These are phyloP conservation scores for Eupithecia insigniata DNA, from an alignment of 2,888 invertebrate species.

Conservation along the genomic window DNA sequence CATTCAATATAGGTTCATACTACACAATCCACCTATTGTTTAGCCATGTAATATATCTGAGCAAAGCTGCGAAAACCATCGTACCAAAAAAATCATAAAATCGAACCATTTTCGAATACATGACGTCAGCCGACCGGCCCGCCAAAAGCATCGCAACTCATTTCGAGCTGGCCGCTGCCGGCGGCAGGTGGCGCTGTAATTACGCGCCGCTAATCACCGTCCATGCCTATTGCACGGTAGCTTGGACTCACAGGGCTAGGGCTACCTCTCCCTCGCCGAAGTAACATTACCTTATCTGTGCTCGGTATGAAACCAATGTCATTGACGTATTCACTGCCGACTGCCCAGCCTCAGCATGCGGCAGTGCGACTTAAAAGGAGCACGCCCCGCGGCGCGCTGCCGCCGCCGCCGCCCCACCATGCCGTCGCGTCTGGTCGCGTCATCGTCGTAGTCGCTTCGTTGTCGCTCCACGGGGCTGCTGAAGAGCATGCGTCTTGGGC, in stretches of 20 bases:
- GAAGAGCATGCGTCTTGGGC: too few relatives aligned
- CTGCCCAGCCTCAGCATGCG: too few relatives aligned
- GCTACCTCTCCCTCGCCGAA: too few relatives aligned
- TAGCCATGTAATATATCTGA: too few relatives aligned
- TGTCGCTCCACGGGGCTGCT: too few relatives aligned
- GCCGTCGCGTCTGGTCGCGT: too few relatives aligned
- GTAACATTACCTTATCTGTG: too few relatives aligned
- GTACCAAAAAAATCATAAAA: neutral
- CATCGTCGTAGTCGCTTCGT: too few relatives aligned
- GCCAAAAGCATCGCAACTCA: neutral
- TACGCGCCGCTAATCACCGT: slow-evolving; percentile 29
- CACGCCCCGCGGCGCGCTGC: neutral
- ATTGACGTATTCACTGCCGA: neutral
- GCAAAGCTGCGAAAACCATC: too few relatives aligned
- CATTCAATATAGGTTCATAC: too few relatives aligned
- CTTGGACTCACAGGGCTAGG: slow-evolving; percentile 21
- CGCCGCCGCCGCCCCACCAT: too few relatives aligned
- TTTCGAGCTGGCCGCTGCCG: neutral
- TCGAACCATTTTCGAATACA: neutral
- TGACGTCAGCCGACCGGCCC: neutral
- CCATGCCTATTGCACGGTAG: slow-evolving; percentile 6
- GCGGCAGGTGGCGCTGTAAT: slow-evolving; percentile 42
- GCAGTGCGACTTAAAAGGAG: neutral
- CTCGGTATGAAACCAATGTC: neutral
- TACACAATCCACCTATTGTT: too few relatives aligned